Conservation (phyloP, 2,888 invertebrate species). For the Melanchra persicariae region DNA sequence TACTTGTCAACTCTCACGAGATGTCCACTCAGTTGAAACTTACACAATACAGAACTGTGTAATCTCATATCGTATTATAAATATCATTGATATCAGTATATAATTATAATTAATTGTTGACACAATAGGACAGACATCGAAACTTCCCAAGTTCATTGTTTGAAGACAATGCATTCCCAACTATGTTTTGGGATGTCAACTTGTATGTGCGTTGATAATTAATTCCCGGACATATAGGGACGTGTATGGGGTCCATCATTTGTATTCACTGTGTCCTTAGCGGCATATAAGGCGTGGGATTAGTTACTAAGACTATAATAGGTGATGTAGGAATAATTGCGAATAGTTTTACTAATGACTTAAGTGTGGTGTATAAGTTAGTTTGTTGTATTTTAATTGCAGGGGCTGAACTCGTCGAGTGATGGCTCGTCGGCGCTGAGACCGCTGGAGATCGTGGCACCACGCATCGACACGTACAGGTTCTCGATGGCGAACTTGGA, state of each 20-base stretch:
- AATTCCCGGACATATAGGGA: slow-evolving; percentile 73
- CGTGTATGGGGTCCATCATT: slow-evolving; percentile 69
- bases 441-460: slow-evolving; percentile 94
- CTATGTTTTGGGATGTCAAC: slow-evolving; percentile 79
- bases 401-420: slow-evolving; percentile 92
- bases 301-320: slow-evolving; percentile 72
- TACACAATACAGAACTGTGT: slow-evolving; percentile 13
- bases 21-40: slow-evolving; percentile 7
- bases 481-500: slow-evolving; percentile 99
- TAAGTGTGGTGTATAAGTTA: background rate
- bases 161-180: slow-evolving; percentile 78
- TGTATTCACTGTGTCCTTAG: slow-evolving; percentile 73
- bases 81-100: slow-evolving; percentile 15
- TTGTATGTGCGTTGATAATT: slow-evolving; percentile 76
- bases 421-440: slow-evolving; percentile 90
- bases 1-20: slow-evolving; percentile 6
- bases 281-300: slow-evolving; percentile 71
- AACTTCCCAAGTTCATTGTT: slow-evolving; percentile 76
- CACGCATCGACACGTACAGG: slow-evolving; percentile 96
- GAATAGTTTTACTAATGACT: slow-evolving; percentile 22
- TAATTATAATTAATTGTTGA: slow-evolving; percentile 35
- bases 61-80: slow-evolving; percentile 16
- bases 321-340: slow-evolving; percentile 64
- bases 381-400: slow-evolving; percentile 78
- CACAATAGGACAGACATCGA: slow-evolving; percentile 44